Evolutionary conservation across 2,797 vertebrate genomes (phyloP), one percentile per base, ranked within the genome.

Genomic region (Odontamblyopus lacepedii): DNA sequence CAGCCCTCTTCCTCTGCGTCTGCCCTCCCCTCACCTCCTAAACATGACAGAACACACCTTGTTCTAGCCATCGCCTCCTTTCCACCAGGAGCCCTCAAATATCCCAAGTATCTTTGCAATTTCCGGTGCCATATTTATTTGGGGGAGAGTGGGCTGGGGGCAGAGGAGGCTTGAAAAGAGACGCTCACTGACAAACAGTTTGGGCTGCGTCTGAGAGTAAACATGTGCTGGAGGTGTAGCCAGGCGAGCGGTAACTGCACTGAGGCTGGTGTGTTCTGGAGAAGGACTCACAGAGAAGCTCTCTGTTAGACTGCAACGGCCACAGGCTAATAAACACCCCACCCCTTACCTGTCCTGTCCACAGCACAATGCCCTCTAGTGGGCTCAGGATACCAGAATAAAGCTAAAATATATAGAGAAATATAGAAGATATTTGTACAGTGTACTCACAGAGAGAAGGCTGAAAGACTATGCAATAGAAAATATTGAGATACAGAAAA

Each of bases 71-170:
- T 78, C 72, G 76, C 80, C 85, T 80, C 77, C 88, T 91, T 92
- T 92, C 91, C 91, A 87, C 75, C 71, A 75, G 86, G 83, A 92
- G 79, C 90, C 90, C 90, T 82, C 89, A 94, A 93, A 94, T 91
- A 94, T 94, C 92, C 93, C 91, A 94, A 91, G 89, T 91, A 94
- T 94, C 91, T 89, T 73, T 85, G 92, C 91, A 94, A 94, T 94
- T 94, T 94, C 93, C 93, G 92, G 90, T 83, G 89, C 90, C 88
- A 89, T 93, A 91, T 93, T 94, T 92, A 91, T 94, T 92, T 93
- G 91, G 92, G 69, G 74, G 87, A 85, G 81, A 80, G 82, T 73
- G 80, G 80, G 71, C 69, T 63, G 73, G 79, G 63, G 77, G 84
- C 50, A 59, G 32, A 73, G 73, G 67, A 51, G 75, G 66, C 70